phyloP scores from a whole-genome alignment of 2,888 invertebrate genomes.

The Diarsia rubi region DNA sequence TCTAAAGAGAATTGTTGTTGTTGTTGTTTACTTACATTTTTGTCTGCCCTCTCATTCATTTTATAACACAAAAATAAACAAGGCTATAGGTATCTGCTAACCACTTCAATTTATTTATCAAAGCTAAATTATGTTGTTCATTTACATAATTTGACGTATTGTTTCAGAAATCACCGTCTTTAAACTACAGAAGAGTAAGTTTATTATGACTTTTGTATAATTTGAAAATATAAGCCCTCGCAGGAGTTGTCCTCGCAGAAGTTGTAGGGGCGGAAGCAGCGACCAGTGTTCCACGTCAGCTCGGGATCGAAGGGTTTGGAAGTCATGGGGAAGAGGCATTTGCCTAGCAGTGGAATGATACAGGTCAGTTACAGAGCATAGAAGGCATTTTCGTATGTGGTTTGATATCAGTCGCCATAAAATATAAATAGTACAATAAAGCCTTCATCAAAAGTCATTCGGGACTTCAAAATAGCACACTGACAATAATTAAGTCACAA shows the following conservation, averaged over 20 bases:
- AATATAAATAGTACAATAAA: background rate
- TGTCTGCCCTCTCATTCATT: background rate
- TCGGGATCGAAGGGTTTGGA: no score
- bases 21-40: background rate
- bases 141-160: slow-evolving; percentile 32
- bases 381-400: background rate
- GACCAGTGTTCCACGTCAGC: no score
- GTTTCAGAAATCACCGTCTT: slow-evolving; percentile 62
- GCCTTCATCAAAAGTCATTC: background rate
- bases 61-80: slow-evolving; percentile 3
- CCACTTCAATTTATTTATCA: slow-evolving; percentile 10
- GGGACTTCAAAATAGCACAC: background rate
- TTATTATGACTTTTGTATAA: background rate
- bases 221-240: background rate
- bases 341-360: no score
- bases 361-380: background rate
- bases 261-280: no score
- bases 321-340: no score
- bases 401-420: background rate
- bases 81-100: background rate
- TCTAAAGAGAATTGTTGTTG: no score
- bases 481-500: background rate
- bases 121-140: slow-evolving; percentile 14
- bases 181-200: slow-evolving; percentile 55
- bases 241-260: no score